Conservation (phyloP, 1,140 invertebrate genomes). For the Brachionus plicatilis region DNA sequence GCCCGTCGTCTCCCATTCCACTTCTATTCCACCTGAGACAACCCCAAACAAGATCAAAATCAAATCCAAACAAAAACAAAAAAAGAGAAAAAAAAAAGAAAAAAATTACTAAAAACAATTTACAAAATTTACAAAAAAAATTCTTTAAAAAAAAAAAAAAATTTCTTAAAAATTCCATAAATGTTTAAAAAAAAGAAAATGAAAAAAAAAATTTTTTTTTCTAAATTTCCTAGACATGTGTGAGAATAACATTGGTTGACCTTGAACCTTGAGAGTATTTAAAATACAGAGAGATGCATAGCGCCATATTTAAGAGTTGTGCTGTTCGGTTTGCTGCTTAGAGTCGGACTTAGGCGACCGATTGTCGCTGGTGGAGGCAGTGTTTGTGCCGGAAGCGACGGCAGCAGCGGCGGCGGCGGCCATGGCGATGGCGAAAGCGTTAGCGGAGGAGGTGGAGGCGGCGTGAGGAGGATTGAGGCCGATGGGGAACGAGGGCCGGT, state of each 20-base stretch:
- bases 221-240: background rate
- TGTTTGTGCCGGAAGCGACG: background rate
- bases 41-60: background rate
- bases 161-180: conserved; percentile 1
- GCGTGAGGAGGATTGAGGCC: background rate
- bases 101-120: background rate
- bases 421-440: conserved; percentile 2
- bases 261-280: background rate
- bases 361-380: background rate
- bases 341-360: background rate
- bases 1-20: background rate
- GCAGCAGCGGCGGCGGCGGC: conserved; percentile 13
- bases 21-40: background rate
- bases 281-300: background rate
- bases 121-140: conserved; percentile 37
- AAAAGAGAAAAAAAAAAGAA: background rate
- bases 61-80: background rate
- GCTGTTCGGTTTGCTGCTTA: background rate
- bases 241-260: no score
- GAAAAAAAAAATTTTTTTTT: background rate
- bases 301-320: background rate
- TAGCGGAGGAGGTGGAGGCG: background rate
- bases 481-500: background rate
- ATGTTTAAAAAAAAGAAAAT: background rate
- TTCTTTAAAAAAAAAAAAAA: background rate